A percentile compares a stretch with the other conserved stretches of the same genome.
phyloP scores from a whole-genome alignment of 2,113 vertebrate species.

The zebrafish (Danio rerio) region GRCz12tu NC_133177.1:38819501-38820000 shows the following conservation, averaged over 20 bases:
- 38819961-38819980: conserved; percentile 48
- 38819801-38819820: conserved; percentile 86
- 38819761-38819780: conserved; percentile 34
- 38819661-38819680: conserved; percentile 85
- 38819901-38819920: conserved; percentile 90
- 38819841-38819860: conserved; percentile 88
- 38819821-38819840: conserved; percentile 92
- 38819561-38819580: conserved; percentile 76
- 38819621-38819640: conserved; percentile 79
- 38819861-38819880: conserved; percentile 74
- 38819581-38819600: conserved; percentile 52
- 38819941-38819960: conserved; percentile 80
- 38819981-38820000: conserved; percentile 52
- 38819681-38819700: conserved; percentile 85
- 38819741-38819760: conserved; percentile 75
- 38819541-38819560: conserved; percentile 83
- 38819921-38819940: conserved; percentile 79
- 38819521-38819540: conserved; percentile 80
- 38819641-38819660: conserved; percentile 92
- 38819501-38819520: conserved; percentile 62
- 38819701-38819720: conserved; percentile 91
- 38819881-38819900: conserved; percentile 74
- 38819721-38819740: conserved; percentile 97
- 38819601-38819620: conserved; percentile 69
- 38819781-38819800: conserved; percentile 58